phyloP scores from a whole-genome alignment of 2,113 vertebrate genomes.

The Hystrix brachyura region DNA sequence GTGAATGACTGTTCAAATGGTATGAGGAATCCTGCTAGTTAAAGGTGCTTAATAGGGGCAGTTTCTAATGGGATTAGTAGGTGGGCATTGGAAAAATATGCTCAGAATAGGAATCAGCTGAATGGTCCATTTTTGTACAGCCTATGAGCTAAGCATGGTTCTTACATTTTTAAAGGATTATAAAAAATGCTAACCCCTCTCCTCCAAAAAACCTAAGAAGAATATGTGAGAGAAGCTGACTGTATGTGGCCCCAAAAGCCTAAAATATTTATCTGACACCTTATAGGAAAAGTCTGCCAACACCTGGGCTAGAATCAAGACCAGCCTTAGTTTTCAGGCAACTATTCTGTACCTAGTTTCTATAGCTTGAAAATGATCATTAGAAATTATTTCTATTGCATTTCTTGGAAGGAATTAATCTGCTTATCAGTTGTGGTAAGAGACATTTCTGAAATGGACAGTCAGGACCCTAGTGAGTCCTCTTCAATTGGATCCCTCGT shows the following conservation, averaged over 20 bases:
- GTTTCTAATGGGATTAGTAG: background rate
- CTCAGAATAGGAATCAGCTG: background rate
- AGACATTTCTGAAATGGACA: background rate
- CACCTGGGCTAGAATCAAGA: background rate
- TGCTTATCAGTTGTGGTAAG: background rate
- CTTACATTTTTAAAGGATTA: conserved; percentile 21
- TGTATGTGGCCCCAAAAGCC: background rate
- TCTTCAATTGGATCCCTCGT: background rate
- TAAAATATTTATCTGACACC: background rate
- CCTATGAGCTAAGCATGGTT: background rate
- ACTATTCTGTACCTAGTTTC: background rate
- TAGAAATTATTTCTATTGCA: conserved; percentile 9
- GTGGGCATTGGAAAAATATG: background rate
- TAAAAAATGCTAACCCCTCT: background rate
- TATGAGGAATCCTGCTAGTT: conserved; percentile 16
- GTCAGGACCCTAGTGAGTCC: background rate
- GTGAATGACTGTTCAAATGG: background rate
- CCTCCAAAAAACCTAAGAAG: background rate
- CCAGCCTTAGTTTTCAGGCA: background rate
- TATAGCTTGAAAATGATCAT: background rate
- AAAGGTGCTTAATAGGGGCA: background rate
- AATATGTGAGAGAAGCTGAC: background rate
- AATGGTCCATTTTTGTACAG: background rate
- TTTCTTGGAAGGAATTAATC: conserved; percentile 1
- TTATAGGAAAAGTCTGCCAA: background rate